A percentile compares a stretch with the other conserved stretches of the same genome.
These are phyloP conservation scores for Rhagonycha lutea DNA, from an alignment of 2,888 invertebrate genomes.

Conservation along the genomic window DNA sequence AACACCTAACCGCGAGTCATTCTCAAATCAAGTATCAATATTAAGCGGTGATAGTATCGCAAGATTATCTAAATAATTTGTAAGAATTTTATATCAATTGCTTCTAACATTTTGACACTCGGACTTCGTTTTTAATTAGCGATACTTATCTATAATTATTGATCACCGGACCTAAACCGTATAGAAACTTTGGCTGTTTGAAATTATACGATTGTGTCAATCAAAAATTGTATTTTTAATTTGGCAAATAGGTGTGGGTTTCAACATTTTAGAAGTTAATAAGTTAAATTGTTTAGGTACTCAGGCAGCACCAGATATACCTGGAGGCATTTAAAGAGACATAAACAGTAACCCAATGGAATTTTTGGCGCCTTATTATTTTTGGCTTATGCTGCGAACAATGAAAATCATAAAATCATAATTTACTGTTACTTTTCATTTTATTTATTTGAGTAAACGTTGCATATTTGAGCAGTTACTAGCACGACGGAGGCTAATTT, in stretches of 20 bases:
- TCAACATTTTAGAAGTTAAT: background rate
- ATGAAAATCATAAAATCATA: background rate
- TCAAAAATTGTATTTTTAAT: background rate
- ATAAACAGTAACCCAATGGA: background rate
- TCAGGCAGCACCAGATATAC: background rate
- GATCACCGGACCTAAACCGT: background rate
- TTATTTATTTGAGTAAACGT: background rate
- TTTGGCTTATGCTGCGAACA: background rate
- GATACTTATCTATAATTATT: background rate
- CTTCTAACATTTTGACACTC: background rate
- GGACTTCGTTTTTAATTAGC: background rate
- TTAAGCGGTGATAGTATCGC: slow-evolving; percentile 16
- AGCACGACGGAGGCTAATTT: too few species aligned
- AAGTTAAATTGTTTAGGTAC: background rate
- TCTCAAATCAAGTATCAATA: slow-evolving; percentile 14
- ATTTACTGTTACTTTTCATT: background rate
- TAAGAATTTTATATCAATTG: slow-evolving; percentile 3
- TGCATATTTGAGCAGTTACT: background rate
- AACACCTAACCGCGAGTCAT: slow-evolving; percentile 14
- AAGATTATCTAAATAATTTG: slow-evolving; percentile 8
- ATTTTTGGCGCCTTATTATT: background rate
- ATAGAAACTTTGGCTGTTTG: background rate
- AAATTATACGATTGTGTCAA: background rate
- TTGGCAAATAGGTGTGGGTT: background rate
- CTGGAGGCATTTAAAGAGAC: background rate